Evolutionary conservation across 30 jellyfish, hydroid and myxozoan species (phyloP), one percentile per base, ranked within the genome.

Genomic region (Phacellophora camtschatica): DNA sequence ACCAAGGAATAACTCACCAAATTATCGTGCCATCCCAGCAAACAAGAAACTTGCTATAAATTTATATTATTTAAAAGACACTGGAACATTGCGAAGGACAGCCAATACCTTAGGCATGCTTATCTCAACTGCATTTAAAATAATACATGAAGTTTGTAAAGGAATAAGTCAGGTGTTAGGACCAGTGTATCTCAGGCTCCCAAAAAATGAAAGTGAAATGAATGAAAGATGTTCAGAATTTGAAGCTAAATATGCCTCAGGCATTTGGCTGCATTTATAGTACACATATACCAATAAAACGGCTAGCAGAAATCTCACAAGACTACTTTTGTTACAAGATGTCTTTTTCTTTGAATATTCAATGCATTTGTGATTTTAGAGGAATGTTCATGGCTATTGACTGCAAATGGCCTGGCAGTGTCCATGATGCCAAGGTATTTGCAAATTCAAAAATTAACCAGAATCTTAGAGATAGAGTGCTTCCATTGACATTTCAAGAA

Each of bases 191-290:
- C 19, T 81, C 18, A n/a, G 16, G 29, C 64, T 79, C 58, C 88
- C 94, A 8, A 36, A 53, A 48, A 36, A 22, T 25, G 39, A 28
- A 19, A 51, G 33, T 0, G 87, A 50, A 62, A 82, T 82, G 94
- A 25, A 36, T 22, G 34, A 34, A 51, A 82, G 70, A 18, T 88
- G 15, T 9, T 16, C 89, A 15, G 70, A 82, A 58, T 81, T 81
- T 81, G 93, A 81, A 67, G 13, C 51, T 12, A 66, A 81, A 55
- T 81, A 81, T 68, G 90, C 37, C 53, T 8, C 93, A 81, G 24
- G 88, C 90, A 7, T 81, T 81, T 81, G 93, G 93, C 4, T 81
- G 93, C 32, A 67, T 81, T 29, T 82, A 81, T 81, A 89, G 93
- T 28, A 81, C 93, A 9, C 93, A 81, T 55, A 68, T 39, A 8